These are phyloP conservation scores for Autographa gamma DNA, from an alignment of 2,888 invertebrate species.

Conservation along the genomic window DNA sequence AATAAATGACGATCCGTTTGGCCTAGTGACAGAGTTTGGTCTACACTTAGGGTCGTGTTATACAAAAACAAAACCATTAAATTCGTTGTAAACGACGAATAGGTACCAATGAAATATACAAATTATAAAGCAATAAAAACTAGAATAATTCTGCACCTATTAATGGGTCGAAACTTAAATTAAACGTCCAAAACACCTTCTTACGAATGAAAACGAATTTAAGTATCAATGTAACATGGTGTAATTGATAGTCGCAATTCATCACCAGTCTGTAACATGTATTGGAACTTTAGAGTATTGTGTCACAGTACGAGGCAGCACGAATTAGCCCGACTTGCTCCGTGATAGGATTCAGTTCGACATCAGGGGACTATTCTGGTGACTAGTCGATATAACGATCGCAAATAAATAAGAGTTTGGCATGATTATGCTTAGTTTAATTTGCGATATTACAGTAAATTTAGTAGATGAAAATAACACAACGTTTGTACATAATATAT, in stretches of 20 bases:
- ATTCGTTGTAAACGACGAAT: background rate
- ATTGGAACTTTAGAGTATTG: slow-evolving; percentile 59
- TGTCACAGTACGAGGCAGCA: slow-evolving; percentile 54
- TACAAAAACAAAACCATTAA: background rate
- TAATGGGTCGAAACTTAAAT: too few relatives aligned
- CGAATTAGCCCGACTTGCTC: slow-evolving; percentile 57
- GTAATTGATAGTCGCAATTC: slow-evolving; percentile 35
- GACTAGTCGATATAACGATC: slow-evolving; percentile 16
- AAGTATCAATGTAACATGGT: slow-evolving; percentile 25
- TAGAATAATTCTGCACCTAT: too few relatives aligned
- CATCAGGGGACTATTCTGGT: slow-evolving; percentile 33
- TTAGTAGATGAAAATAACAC: too few relatives aligned
- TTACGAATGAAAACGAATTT: slow-evolving; percentile 11
- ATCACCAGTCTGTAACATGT: slow-evolving; percentile 42
- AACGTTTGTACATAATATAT: too few relatives aligned
- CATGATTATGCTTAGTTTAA: too few relatives aligned
- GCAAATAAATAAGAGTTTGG: too few relatives aligned
- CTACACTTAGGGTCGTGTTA: too few relatives aligned
- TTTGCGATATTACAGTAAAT: too few relatives aligned
- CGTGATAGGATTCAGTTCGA: slow-evolving; percentile 46
- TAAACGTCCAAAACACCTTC: too few relatives aligned
- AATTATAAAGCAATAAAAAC: too few relatives aligned
- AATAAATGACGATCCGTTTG: background rate
- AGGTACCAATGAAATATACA: too few relatives aligned
- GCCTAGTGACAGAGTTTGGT: background rate